phyloP scores from a whole-genome alignment of 2,797 vertebrate species.

The Enteromius anoplus region DNA sequence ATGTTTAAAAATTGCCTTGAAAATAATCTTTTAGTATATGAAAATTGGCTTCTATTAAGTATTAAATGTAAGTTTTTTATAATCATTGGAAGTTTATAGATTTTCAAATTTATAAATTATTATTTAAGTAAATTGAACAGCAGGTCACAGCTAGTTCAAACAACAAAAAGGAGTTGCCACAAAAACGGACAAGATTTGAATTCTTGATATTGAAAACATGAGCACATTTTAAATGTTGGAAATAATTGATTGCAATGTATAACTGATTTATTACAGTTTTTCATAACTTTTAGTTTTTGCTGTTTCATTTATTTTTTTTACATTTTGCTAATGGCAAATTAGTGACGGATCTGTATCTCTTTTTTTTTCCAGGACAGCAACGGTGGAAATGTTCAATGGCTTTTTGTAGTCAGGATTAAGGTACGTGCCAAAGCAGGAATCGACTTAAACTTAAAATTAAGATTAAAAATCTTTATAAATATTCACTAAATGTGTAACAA shows the following conservation, averaged over 20 bases:
- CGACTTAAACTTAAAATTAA: neutral
- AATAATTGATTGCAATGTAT: neutral
- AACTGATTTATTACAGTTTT: neutral
- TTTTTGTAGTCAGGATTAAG: conserved; percentile 4
- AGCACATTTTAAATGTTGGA: neutral
- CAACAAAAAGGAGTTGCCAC: neutral
- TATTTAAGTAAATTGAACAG: neutral
- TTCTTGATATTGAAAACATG: neutral
- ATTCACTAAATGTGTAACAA: neutral
- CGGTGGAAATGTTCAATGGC: neutral
- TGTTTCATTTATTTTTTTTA: neutral
- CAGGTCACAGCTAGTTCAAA: neutral
- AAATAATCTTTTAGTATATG: neutral
- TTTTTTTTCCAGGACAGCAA: neutral
- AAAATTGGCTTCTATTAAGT: neutral
- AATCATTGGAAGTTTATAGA: neutral
- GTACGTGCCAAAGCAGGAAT: neutral
- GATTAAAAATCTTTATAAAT: neutral
- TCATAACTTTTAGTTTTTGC: neutral
- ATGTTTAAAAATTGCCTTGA: neutral
- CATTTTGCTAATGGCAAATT: neutral
- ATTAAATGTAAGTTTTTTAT: neutral
- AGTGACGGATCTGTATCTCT: neutral
- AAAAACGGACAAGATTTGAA: neutral
- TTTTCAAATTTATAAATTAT: neutral